phyloP scores from a whole-genome alignment of 2,888 invertebrate species.

The Spilarctia lutea region DNA sequence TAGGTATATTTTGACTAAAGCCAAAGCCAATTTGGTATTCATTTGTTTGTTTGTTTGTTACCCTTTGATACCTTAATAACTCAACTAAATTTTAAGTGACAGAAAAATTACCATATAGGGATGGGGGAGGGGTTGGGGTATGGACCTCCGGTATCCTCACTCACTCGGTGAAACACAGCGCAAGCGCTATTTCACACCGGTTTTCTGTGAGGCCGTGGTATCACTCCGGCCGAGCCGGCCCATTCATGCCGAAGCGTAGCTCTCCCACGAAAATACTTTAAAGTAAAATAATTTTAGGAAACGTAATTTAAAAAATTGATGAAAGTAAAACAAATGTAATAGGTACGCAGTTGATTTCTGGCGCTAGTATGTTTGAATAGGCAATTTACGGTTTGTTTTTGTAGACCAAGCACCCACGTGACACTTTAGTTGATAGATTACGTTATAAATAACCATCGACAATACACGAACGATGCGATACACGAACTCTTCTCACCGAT shows the following conservation, averaged over 20 bases:
- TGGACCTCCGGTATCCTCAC: no score
- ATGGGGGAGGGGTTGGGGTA: no score
- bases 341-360: background rate
- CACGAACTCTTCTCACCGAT: constrained; percentile 43
- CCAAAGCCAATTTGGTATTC: no score
- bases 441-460: constrained; percentile 58
- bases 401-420: constrained; percentile 57
- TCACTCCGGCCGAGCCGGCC: no score
- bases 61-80: background rate
- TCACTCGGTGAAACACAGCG: no score
- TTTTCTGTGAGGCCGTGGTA: no score
- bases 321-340: background rate
- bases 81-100: background rate
- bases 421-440: constrained; percentile 61
- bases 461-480: constrained; percentile 22
- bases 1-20: background rate
- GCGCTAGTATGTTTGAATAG: background rate
- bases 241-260: no score
- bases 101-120: background rate
- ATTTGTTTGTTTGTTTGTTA: background rate
- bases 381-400: constrained; percentile 20
- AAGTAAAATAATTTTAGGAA: background rate
- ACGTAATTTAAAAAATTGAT: background rate
- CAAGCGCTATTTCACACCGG: no score
- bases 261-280: no score